Evolutionary conservation across 2,888 invertebrate species (phyloP), one percentile per base, ranked within the genome.

Genomic region (Drosophila lacicola): DNA sequence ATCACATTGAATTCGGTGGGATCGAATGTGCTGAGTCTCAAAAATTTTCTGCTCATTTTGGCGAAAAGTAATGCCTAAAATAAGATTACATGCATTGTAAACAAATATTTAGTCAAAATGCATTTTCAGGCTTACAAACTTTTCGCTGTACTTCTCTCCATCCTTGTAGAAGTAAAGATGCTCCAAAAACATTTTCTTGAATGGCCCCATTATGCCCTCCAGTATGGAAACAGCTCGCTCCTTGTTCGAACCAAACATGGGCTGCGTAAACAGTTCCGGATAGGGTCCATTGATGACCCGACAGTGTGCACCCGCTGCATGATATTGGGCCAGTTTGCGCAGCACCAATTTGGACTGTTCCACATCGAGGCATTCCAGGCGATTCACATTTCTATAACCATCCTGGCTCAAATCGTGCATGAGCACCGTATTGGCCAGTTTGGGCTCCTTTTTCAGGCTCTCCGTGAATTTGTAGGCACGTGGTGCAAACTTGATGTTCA

Each of bases 271-370:
- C 1, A 62, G 44, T n/a, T 71, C 74, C 0, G 74, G 56, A 54
- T 80, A 90, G 4, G 74, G 75, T n/a, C 91, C 91, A 44, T 78
- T 67, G 0, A 74, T 70, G 11, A 53, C 74, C 8, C 74, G 74
- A 11, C 80, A 78, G 41, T 81, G 78, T 4, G 91, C 92, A 2
- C 90, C 88, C 0, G 90, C 91, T 0, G 92, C 92, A 84, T 92
- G 92, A 53, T 91, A 92, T 61, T 92, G 83, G 1, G 92, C 91
- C 49, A 92, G 49, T 56, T 91, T 91, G 13, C 71, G 70, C 0
- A 92, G 73, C 1, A 85, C 90, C 4, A 82, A 54, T 45, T 89
- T 73, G 17, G 91, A 82, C 17, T 92, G 90, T 3, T 85, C 81
- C 69, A 90, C 58, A 44, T 91, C 80, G 1, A 92, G 75, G 39